Evolutionary conservation across 1,140 invertebrate species (phyloP), one percentile per base, ranked within the genome.

Genomic region (Drosophila kikkawai): DNA sequence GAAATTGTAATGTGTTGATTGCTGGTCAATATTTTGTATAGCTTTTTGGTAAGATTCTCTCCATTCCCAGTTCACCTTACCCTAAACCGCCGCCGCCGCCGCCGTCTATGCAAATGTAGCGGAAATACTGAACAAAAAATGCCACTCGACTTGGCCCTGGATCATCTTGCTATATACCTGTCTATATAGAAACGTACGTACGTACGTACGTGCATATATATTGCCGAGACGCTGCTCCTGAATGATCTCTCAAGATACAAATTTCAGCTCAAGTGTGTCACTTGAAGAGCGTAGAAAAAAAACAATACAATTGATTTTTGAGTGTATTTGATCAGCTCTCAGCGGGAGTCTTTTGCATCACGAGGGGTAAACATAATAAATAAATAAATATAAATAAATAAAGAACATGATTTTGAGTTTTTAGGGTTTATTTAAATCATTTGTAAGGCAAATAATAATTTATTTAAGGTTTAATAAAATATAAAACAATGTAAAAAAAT

Each of bases 21-120:
- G 36, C 37, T 41, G 41, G 57, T 34, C 57, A 42, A 42, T 34
- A n/a, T 56, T 39, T 39, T 4, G 53, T 3, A 26, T 45, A 0
- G 22, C 22, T 48, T 48, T 19, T 48, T 19, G 63, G 45, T 0
- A 29, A 6, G 26, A 37, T 47, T 29, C 50, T 29, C 50, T 26
- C 42, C 32, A 39, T 42, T 71, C 53, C 13, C 53, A 22, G 68
- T 71, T 61, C 68, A 74, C 55, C 70, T 77, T 64, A 55, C 44
- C 67, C 36, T 59, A 58, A 39, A 17, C 47, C 58, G 55, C 44
- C 29, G 44, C n/a, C 29, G 44, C n/a, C 19, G 17, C 47, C 59
- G 60, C 41, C 53, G 75, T 22, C 77, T 84, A 88, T 88, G 85
- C 81, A 85, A 88, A 88, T 88, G 85, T 91, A 81, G 81, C 85